Percentiles rank a stretch among this genome's conserved stretches.
phyloP scores from a whole-genome alignment of 2,113 vertebrate species.

The Diadophis punctatus region DNA sequence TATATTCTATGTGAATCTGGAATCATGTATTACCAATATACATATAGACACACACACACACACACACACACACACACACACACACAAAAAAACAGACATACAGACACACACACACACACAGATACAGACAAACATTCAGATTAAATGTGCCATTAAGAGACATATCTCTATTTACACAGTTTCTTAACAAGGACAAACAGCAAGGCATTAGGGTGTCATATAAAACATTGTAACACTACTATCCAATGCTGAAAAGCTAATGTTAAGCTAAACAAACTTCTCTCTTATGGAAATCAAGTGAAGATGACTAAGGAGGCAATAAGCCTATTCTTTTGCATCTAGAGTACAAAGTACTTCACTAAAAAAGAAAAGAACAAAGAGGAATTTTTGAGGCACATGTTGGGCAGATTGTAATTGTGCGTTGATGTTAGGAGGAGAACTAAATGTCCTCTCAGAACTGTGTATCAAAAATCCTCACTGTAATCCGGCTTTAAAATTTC shows the following conservation, averaged over 20 bases:
- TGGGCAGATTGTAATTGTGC: background rate
- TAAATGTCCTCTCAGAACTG: background rate
- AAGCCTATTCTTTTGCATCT: background rate
- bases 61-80: background rate
- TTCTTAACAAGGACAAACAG: background rate
- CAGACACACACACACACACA: background rate
- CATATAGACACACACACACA: background rate
- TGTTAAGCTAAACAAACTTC: background rate
- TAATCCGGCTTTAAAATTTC: background rate
- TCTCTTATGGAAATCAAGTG: background rate
- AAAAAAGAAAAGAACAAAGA: background rate
- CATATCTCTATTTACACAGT: background rate
- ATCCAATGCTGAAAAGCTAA: background rate
- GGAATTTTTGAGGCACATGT: background rate
- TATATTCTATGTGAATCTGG: background rate
- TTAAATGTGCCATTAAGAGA: background rate
- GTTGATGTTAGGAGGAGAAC: background rate
- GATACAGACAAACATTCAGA: background rate
- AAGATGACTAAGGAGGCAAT: background rate
- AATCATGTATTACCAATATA: background rate
- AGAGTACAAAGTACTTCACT: background rate
- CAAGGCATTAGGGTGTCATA: background rate
- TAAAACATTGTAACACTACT: background rate
- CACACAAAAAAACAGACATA: background rate
- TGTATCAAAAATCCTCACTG: background rate